A percentile compares a stretch with the other conserved stretches of the same genome.
These are phyloP conservation scores for Sinosuthora webbiana DNA, from an alignment of 2,113 vertebrate genomes.

Conservation along the genomic window DNA sequence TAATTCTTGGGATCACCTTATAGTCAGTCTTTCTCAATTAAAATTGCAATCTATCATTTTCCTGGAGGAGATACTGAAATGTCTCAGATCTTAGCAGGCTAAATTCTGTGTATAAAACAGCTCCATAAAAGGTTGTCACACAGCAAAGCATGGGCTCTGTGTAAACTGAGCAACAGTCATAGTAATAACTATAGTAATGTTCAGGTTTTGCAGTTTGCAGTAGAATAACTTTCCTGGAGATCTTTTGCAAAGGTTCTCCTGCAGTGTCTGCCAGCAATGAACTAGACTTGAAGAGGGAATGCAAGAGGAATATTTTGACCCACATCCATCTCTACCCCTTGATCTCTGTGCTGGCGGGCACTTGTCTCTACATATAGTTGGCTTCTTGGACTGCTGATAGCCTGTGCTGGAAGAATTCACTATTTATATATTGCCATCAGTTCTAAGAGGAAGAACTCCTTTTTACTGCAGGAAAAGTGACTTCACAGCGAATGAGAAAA, in stretches of 20 bases:
- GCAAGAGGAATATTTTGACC: not conserved
- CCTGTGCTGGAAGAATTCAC: not conserved
- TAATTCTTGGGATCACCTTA: constrained; percentile 44
- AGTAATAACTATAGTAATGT: not conserved
- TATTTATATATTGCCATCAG: not conserved
- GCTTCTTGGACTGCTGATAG: not conserved
- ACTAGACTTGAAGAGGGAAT: not conserved
- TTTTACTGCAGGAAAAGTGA: not conserved
- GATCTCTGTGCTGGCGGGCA: not conserved
- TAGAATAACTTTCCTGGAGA: not conserved
- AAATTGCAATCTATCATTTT: constrained; percentile 24
- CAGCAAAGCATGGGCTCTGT: not conserved
- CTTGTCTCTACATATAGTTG: not conserved
- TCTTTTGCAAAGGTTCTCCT: not conserved
- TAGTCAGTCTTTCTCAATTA: constrained; percentile 37
- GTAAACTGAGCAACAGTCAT: not conserved
- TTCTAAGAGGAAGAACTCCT: not conserved
- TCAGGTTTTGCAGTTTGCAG: not conserved
- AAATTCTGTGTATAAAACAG: not conserved
- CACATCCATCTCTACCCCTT: not conserved
- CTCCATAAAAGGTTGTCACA: not conserved
- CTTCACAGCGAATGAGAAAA: not conserved
- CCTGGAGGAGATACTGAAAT: constrained; percentile 5
- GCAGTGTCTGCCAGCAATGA: not conserved
- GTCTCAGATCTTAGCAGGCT: constrained; percentile 5